phyloP scores from a whole-genome alignment of 2,888 invertebrate genomes.

The Diarsia brunnea region DNA sequence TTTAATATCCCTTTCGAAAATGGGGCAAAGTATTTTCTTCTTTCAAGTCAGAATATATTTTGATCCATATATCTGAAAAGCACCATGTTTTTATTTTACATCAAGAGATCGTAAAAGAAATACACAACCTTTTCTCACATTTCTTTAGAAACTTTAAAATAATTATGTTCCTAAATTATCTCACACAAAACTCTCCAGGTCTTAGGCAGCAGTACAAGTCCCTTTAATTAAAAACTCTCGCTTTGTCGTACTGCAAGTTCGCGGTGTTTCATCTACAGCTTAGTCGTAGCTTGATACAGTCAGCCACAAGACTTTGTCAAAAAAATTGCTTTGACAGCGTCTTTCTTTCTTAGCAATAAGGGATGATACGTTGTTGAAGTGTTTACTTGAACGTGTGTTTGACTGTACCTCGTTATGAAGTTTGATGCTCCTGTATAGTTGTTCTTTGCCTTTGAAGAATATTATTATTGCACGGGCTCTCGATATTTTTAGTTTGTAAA shows the following conservation, averaged over 20 bases:
- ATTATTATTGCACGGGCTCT: conserved; percentile 77
- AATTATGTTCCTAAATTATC: conserved; percentile 33
- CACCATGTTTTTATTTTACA: neutral
- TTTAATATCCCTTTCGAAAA: neutral
- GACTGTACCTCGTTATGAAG: conserved; percentile 81
- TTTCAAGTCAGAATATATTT: neutral
- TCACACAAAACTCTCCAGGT: conserved; percentile 46
- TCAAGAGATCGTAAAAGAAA: neutral
- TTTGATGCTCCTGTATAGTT: conserved; percentile 80
- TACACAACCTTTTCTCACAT: neutral
- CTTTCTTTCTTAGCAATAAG: neutral
- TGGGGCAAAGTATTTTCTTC: neutral
- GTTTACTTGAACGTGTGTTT: neutral
- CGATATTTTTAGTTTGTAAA: conserved; percentile 77
- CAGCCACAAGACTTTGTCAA: neutral
- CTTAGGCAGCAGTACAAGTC: conserved; percentile 64
- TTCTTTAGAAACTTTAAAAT: conserved; percentile 1
- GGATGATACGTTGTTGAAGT: neutral
- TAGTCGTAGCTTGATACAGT: conserved; percentile 64
- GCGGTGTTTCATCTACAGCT: conserved; percentile 75
- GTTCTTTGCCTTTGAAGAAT: conserved; percentile 80
- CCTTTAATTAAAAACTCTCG: conserved; percentile 85
- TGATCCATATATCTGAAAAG: neutral
- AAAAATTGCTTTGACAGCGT: neutral
- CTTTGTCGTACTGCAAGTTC: conserved; percentile 77